Base-by-base conservation (phyloP, 2,888 invertebrate genomes). In the Drosophila nr. fundita region DNA sequence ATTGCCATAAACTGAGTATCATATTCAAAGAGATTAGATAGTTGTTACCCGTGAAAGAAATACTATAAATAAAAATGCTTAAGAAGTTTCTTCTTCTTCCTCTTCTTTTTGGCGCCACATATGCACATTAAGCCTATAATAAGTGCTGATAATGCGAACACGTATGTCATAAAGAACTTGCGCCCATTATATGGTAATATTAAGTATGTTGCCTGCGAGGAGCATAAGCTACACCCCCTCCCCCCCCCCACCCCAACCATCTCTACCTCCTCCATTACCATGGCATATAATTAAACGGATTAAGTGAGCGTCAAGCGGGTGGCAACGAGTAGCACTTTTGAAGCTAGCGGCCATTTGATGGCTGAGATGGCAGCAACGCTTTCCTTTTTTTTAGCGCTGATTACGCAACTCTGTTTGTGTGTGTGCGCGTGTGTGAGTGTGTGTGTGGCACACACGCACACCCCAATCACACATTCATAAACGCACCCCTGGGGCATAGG, bases 311-410 rank as follows among this genome's bases (percentile, higher is more conserved):
- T 73, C 73, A 77, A 77, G 77, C 65, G 76, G 64, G 42, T 66
- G 74, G 69, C 82, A 81, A 70, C 74, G 78, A 78, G 79, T 75
- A 64, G 78, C 78, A 79, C 80, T 74, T 78, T 78, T 82, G 50
- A 78, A 61, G 82, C 82, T 58, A 52, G 60, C 80, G 82, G 80
- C 80, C 82, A 78, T 80, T 80, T 80, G 74, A 73, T 80, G 80
- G 61, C 66, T 73, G 76, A 77, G 73, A 62, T 72, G n/a, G 30
- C 60, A 21, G 69, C 66, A 70, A 67, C 58, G 64, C 27, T 59
- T 55, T 30, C 24, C 24, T 18, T 18, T 36, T 61, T 61, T 66
- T 68, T 64, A 58, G 69, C 73, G 67, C 77, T 70, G 78, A 74
- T 78, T 78, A 78, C 78, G 78, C 78, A 74, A 68, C 61, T 53